These are phyloP conservation scores for Orcinus orca DNA, from an alignment of 2,113 vertebrate genomes.

Conservation along the genomic window DNA sequence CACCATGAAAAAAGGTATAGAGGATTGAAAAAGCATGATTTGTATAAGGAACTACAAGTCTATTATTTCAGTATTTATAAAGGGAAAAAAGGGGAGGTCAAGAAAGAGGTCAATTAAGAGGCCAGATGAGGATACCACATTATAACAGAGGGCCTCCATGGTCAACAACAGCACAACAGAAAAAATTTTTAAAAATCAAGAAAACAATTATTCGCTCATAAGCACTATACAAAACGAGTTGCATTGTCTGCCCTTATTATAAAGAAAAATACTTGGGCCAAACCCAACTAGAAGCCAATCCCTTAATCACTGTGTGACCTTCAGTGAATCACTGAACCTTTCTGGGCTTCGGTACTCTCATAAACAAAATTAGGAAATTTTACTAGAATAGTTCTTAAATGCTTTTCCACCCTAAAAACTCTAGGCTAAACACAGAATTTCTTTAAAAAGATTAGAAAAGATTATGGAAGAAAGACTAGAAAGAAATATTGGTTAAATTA, in stretches of 20 bases:
- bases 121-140: not conserved
- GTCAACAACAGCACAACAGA: not conserved
- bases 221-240: not conserved
- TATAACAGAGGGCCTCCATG: not conserved
- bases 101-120: not conserved
- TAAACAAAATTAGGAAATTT: not conserved
- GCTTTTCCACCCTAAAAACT: not conserved
- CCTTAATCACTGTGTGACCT: not conserved
- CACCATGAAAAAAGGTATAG: not conserved
- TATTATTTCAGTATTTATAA: not conserved
- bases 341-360: not conserved
- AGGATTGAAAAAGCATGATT: not conserved
- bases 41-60: not conserved
- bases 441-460: not conserved
- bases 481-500: not conserved
- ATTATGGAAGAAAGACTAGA: not conserved
- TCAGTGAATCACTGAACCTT: not conserved
- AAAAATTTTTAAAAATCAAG: not conserved
- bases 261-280: not conserved
- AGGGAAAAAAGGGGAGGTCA: not conserved
- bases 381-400: not conserved
- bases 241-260: not conserved
- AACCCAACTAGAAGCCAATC: not conserved
- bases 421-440: not conserved
- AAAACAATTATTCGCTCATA: not conserved